Evolutionary conservation across 2,113 vertebrate genomes (phyloP).

Genomic region (Solenodon paradoxus): DNA sequence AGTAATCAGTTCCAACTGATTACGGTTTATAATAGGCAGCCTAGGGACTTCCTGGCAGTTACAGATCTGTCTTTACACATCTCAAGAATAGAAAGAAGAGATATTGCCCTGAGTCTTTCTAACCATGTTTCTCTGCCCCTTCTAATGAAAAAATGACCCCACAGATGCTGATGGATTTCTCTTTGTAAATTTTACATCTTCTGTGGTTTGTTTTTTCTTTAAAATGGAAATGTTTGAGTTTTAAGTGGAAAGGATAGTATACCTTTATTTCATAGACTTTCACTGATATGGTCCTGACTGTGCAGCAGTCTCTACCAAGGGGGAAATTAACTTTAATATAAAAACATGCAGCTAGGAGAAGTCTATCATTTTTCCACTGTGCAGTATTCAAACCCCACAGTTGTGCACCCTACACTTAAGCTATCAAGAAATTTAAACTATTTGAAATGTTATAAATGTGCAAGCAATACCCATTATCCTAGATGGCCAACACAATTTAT

Average conservation of each 20-base stretch:
- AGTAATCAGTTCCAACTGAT: slow-evolving; percentile 74
- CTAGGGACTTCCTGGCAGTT: slow-evolving; percentile 52
- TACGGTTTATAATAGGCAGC: slow-evolving; percentile 67
- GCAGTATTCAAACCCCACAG: slow-evolving; percentile 47
- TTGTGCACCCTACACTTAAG: slow-evolving; percentile 66
- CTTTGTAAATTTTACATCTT: not conserved
- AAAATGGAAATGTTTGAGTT: slow-evolving; percentile 8
- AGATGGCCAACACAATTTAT: slow-evolving; percentile 72
- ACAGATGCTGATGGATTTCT: not conserved
- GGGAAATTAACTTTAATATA: slow-evolving; percentile 65
- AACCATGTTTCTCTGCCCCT: not conserved
- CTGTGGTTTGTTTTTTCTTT: slow-evolving; percentile 3
- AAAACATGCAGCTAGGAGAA: slow-evolving; percentile 52
- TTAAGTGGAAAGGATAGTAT: not conserved
- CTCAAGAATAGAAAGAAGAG: not conserved
- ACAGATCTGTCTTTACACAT: slow-evolving; percentile 28
- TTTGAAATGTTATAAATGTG: slow-evolving; percentile 71
- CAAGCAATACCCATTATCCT: slow-evolving; percentile 65
- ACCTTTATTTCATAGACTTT: slow-evolving; percentile 33
- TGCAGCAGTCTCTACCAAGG: slow-evolving; percentile 23
- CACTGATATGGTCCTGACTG: not conserved
- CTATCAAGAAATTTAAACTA: slow-evolving; percentile 76
- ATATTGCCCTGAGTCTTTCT: not conserved
- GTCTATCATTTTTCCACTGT: slow-evolving; percentile 68
- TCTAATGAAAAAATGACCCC: not conserved